Evolutionary conservation across 2,888 invertebrate species (phyloP), one percentile per base, ranked within the genome.

Genomic region (Cynaeus angustus): DNA sequence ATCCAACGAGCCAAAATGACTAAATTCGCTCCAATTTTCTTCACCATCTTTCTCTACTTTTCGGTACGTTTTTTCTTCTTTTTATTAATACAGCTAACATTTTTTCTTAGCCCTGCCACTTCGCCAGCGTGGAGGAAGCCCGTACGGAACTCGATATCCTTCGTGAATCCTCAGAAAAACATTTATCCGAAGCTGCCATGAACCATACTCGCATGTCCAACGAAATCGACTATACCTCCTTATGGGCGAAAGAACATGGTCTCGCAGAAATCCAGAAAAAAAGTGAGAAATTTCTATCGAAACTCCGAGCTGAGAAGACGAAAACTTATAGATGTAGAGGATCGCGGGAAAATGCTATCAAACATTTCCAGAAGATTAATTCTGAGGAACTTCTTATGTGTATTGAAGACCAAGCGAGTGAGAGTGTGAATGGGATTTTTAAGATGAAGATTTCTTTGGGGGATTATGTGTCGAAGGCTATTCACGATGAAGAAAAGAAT

Each of bases 331-430:
- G 21, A 14, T 46, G 46, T 16, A 13, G 14, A 46, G 46, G 46
- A 16, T 46, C 16, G n/a, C 46, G 46, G 6, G 46, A 46, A 16
- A 46, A 46, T 16, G 46, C 46, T 14, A 46, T 46, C 3, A 46
- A 46, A 9, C 46, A 46, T 6, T 14, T 46, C 9, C 14, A 46
- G 21, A 13, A 16, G 6, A 46, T 6, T 0, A 14, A 46, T n/a
- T 16, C 46, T 9, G 46, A 46, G 14, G 46, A 46, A 16, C 46
- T 46, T 10, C 4, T 46, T 1, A 6, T 16, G 4, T 46, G 46
- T 16, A 21, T 46, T 7, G 46, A 46, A 16, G 21, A 46, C 13
- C 46, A 46, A 9, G 13, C 16, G 1, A 46, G 1, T 1, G 21
- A 16, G 16, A 46, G 14, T 16, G 14, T 46, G 5, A 13, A 46